Base-by-base conservation (phyloP, 2,113 vertebrate species). In the Lepus timidus region DNA sequence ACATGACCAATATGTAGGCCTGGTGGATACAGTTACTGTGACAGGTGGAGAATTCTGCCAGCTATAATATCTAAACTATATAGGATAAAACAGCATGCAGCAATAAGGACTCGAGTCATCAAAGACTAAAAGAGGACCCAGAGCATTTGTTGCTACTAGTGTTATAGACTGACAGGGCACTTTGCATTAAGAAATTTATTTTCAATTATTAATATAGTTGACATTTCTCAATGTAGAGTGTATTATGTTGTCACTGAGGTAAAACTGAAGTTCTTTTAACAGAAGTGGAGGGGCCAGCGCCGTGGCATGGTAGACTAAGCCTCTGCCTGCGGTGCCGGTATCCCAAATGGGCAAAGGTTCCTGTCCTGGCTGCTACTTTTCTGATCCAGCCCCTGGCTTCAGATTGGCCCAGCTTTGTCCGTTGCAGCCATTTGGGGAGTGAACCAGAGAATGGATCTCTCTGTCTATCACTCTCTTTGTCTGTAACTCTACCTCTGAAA, bases 181-280 rank as follows among this genome's bases (percentile, higher is more conserved):
- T 92, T 85, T n/a, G n/a, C 25, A 49, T 79, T 88, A 33, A 14
- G 9, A 49, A 79, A 70, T 33, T 44, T 62, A 79, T 19, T 92
- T 81, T 96, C 51, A 82, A 20, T 85, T 88, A 16, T 85, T 95
- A 27, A 27, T 74, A 55, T 49, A 71, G 44, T 75, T 83, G 94
- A 71, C 17, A 44, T 61, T 97, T 94, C 29, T 33, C 75, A 88
- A 39, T 86, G 73, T 75, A 64, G 51, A 68, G 22, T 65, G 33
- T 44, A 39, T 52, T 68, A 31, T 96, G n/a, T 90, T 49, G 83
- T 94, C n/a, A 55, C 16, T 86, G 36, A 86, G 86, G 22, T 71
- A 39, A 90, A 90, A 65, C n/a, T 68, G 14, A 93, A 76, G 62
- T 90, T 88, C 90, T 70, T 86, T 88, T 93, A 74, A 49, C 22